Evolutionary conservation across 2,888 invertebrate genomes (phyloP).

Genomic region (Agrotis clavis): DNA sequence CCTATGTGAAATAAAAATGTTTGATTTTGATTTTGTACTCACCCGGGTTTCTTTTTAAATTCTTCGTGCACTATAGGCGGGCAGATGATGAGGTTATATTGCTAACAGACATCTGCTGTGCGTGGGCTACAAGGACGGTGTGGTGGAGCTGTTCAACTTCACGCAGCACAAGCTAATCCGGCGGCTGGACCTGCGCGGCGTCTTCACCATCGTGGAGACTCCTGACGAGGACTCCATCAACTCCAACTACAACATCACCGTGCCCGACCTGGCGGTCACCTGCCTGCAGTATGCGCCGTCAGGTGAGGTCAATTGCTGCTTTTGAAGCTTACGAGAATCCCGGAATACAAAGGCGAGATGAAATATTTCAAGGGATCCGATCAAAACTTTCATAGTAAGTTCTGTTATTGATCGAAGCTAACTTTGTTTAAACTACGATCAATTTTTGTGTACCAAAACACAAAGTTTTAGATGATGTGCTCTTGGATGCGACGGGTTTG

Average conservation of each 20-base stretch:
- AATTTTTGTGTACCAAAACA: no score
- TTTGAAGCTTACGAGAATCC: no score
- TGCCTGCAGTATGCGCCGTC: conserved; percentile 91
- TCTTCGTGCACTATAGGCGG: no score
- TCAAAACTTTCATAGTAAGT: not conserved
- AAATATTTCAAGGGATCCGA: not conserved
- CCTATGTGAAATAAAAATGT: no score
- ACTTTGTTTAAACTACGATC: no score
- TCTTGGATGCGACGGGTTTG: no score
- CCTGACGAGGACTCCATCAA: conserved; percentile 82
- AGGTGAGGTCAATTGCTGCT: conserved; percentile 77
- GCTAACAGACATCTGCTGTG: conserved; percentile 82
- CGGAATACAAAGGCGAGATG: no score
- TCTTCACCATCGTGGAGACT: conserved; percentile 77
- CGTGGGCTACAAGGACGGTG: conserved; percentile 87
- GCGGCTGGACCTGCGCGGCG: conserved; percentile 77
- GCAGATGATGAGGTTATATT: no score
- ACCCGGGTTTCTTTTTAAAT: no score
- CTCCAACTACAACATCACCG: conserved; percentile 71
- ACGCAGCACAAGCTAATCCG: conserved; percentile 75
- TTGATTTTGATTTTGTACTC: no score
- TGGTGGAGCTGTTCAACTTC: conserved; percentile 86
- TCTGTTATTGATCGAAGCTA: not conserved
- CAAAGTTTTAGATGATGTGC: no score
- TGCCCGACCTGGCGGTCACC: conserved; percentile 79